Percentiles rank a stretch among this genome's conserved stretches.
Evolutionary conservation across 1,140 invertebrate genomes (phyloP).

Genomic region (Eupristina koningsbergeri): DNA sequence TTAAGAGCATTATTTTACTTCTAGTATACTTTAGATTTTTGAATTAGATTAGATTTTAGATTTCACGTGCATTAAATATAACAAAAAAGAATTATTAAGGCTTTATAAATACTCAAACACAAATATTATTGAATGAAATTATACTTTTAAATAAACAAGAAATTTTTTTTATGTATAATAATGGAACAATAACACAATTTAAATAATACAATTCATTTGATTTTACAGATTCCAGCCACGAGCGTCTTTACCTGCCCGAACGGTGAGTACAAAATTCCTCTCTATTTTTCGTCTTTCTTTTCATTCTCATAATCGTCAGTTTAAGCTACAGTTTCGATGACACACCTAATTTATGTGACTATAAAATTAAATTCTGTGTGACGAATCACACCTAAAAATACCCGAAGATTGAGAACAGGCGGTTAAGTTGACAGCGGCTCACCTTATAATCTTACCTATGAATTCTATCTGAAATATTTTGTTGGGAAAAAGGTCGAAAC

Average conservation of each 20-base stretch:
- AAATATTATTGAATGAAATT: too few species aligned
- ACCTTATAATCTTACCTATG: neutral
- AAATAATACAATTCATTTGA: constrained; percentile 42
- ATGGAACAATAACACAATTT: neutral
- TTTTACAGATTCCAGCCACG: constrained; percentile 75
- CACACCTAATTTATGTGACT: neutral
- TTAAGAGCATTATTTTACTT: too few species aligned
- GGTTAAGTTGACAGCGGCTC: neutral
- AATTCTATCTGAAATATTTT: neutral
- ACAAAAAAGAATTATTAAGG: too few species aligned
- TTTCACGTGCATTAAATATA: too few species aligned
- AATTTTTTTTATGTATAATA: neutral
- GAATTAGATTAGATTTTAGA: too few species aligned
- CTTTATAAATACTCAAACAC: too few species aligned
- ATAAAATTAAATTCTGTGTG: neutral
- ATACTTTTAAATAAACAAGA: too few species aligned
- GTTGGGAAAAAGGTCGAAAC: neutral
- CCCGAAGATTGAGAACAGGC: neutral
- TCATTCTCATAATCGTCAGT: neutral
- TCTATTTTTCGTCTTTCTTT: neutral
- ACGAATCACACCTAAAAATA: neutral
- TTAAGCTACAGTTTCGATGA: neutral
- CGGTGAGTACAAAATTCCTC: constrained; percentile 73
- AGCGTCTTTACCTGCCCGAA: constrained; percentile 80
- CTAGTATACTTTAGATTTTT: too few species aligned